Evolutionary conservation across 2,113 vertebrate genomes (phyloP).

Genomic region (Cheirogaleus medius): DNA sequence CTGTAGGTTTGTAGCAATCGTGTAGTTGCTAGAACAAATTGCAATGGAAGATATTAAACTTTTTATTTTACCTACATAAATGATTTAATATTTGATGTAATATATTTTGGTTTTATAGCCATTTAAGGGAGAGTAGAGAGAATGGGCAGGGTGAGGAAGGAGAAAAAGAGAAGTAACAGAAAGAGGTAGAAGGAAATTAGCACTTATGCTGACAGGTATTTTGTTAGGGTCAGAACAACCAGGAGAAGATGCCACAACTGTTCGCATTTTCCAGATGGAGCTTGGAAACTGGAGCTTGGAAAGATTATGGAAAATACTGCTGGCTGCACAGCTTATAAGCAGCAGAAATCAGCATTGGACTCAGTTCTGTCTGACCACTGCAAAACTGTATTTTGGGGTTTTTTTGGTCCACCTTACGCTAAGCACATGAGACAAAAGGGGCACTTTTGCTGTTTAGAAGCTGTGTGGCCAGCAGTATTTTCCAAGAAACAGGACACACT

Average conservation of each 20-base stretch:
- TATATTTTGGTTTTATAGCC: background rate
- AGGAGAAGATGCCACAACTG: rapidly evolving
- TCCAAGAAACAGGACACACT: background rate
- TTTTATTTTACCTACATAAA: background rate
- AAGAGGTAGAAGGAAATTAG: too few species aligned
- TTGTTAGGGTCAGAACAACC: background rate
- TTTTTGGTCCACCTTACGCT: background rate
- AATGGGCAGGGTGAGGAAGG: background rate
- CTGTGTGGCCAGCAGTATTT: too few species aligned
- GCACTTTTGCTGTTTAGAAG: too few species aligned
- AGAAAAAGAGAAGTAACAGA: background rate
- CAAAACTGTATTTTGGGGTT: background rate
- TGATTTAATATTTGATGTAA: background rate
- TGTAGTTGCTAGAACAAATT: background rate
- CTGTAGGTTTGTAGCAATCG: background rate
- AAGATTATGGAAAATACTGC: background rate
- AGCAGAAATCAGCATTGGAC: background rate
- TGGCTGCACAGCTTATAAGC: background rate
- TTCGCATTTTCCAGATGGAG: background rate
- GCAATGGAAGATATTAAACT: background rate
- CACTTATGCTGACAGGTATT: background rate
- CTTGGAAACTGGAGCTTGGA: background rate
- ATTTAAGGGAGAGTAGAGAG: background rate
- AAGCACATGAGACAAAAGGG: background rate
- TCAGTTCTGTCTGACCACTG: too few species aligned